Evolutionary conservation across 2,888 invertebrate species (phyloP), one percentile per base, ranked within the genome.

Genomic region (Fragum sueziense): DNA sequence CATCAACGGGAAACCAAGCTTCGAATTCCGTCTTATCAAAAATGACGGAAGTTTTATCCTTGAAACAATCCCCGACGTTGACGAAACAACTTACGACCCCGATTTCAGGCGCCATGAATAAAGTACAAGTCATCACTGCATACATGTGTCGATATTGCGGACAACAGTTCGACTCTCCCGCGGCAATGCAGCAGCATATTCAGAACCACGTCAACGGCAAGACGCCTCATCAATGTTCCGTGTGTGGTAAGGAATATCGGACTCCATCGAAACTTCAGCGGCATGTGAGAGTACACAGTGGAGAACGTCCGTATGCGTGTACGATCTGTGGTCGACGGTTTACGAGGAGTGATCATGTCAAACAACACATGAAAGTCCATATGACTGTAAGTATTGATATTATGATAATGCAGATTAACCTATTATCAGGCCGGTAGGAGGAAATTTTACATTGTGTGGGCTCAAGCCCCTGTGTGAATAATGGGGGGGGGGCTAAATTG

Each of bases 71-170:
- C 11, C 82, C 82, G 9, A 82, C 82, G 2, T 51, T 82, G 11
- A 82, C 82, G 0, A 82, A 82, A 68, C 78, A 78, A 70, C 33
- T 82, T 6, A 71, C 82, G 14, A 78, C 78, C 29, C 80, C 80
- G 0, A 31, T 61, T 0, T 67, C 72, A 17, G 76, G 75, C 20
- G 9, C 69, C 3, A 62, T 72, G 25, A 54, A 70, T 27, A 86
- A 86, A n/a, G 82, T 89, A n/a, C 85, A 89, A 70, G 87, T 89
- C n/a, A 85, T 87, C 27, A 88, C 90, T 0, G 85, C 87, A 27
- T 90, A 87, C 74, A 89, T 89, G 88, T 90, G 90, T 70, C 79
- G 88, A 11, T 88, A 86, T 70, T 90, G 90, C 81, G 90, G 88
- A 7, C 84, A 86, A 54, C 87, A 88, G 80, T 90, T 89, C 77